phyloP scores from a whole-genome alignment of 2,797 vertebrate genomes.

The Characodon lateralis region DNA sequence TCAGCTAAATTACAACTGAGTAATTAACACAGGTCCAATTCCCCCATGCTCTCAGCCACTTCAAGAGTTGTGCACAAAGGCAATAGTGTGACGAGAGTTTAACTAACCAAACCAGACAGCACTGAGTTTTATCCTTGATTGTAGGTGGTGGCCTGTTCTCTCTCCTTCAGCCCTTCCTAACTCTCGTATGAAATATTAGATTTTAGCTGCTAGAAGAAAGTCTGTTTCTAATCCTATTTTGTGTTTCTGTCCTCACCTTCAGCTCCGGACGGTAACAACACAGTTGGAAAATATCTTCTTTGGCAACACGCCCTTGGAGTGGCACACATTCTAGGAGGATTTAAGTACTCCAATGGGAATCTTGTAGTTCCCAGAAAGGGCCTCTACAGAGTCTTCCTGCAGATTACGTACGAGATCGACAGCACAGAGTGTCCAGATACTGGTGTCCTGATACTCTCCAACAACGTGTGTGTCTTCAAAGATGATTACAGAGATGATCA shows the following conservation, averaged over 20 bases:
- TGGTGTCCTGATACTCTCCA: rapidly evolving
- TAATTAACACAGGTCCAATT: no score
- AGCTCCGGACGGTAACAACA: rapidly evolving
- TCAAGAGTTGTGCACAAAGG: not conserved
- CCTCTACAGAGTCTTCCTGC: conserved; percentile 64
- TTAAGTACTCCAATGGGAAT: conserved; percentile 43
- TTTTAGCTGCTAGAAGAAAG: not conserved
- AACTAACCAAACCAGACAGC: not conserved
- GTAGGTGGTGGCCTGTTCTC: not conserved
- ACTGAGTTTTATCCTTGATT: not conserved
- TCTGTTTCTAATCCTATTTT: not conserved
- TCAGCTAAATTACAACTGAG: no score
- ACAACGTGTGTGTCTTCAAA: rapidly evolving
- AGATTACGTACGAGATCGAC: conserved; percentile 47
- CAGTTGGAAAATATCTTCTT: not conserved
- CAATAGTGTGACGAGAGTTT: not conserved
- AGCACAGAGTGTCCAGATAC: rapidly evolving
- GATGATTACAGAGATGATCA: rapidly evolving
- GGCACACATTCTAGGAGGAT: conserved; percentile 40
- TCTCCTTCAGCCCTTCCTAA: not conserved
- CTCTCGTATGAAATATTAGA: not conserved
- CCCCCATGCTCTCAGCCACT: no score
- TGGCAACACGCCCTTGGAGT: conserved; percentile 22
- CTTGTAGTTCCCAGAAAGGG: conserved; percentile 53
- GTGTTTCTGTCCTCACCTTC: not conserved